Percentiles rank a stretch among this genome's conserved stretches.
Evolutionary conservation across 2,797 vertebrate species (phyloP).

Genomic region (Sciurus carolinensis): DNA sequence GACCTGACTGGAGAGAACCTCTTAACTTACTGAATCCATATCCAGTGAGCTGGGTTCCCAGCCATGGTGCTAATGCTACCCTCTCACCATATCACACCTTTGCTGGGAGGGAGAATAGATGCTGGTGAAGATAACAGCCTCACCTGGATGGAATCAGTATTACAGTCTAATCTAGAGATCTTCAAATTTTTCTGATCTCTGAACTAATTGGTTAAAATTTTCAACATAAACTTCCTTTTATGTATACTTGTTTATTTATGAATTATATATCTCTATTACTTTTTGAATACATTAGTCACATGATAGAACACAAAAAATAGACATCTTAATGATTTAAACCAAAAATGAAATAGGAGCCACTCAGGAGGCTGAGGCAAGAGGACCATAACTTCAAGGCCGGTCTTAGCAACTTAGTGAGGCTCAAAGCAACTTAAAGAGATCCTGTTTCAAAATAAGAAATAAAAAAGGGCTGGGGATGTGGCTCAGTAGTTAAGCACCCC

Average conservation of each 20-base stretch:
- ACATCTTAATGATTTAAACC: background rate
- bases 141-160: background rate
- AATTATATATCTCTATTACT: background rate
- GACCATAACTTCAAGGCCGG: too few species aligned
- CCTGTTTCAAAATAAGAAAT: too few species aligned
- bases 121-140: background rate
- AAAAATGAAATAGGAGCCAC: background rate
- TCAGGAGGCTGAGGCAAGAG: too few species aligned
- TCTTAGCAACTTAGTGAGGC: too few species aligned
- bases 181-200: background rate
- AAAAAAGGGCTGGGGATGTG: too few species aligned
- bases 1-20: background rate
- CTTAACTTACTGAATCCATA: background rate
- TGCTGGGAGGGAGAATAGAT: background rate
- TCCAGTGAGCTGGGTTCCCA: background rate
- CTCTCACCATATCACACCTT: accelerated
- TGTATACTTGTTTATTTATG: background rate
- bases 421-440: too few species aligned
- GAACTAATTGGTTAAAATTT: background rate
- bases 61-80: background rate
- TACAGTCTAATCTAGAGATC: background rate
- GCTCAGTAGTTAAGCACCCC: too few species aligned
- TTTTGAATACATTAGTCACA: background rate
- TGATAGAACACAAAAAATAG: background rate
- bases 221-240: background rate